Conservation (phyloP, 2,888 invertebrate species). For the Drosophila tanythrix region DNA sequence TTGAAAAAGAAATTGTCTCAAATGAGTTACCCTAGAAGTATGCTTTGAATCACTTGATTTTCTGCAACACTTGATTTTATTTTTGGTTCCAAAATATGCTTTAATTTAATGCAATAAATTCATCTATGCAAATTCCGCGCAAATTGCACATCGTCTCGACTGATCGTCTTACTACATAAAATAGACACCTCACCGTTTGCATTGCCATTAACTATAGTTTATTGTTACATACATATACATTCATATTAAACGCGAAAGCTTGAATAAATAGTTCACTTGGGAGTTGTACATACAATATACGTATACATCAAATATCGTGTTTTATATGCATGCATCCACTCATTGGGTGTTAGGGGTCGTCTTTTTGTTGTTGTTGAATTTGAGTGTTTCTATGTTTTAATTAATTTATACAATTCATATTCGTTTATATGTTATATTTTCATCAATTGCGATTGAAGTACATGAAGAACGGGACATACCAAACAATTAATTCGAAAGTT, state of each 20-base stretch:
- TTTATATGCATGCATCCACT: slow-evolving; percentile 9
- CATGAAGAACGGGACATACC: slow-evolving; percentile 21
- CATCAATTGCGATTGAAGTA: slow-evolving; percentile 30
- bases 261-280: slow-evolving; percentile 28
- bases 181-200: neutral
- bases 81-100: neutral
- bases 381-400: slow-evolving; percentile 20
- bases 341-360: slow-evolving; percentile 3
- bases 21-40: neutral
- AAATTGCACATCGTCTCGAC: neutral
- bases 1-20: neutral
- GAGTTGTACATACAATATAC: slow-evolving; percentile 12
- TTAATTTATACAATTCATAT: slow-evolving; percentile 44
- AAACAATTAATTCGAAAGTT: slow-evolving; percentile 10
- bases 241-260: slow-evolving; percentile 28
- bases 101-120: neutral
- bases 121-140: neutral
- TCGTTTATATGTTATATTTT: slow-evolving; percentile 29
- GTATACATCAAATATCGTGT: slow-evolving; percentile 12
- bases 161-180: neutral
- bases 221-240: slow-evolving; percentile 47
- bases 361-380: slow-evolving; percentile 16
- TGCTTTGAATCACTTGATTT: neutral
- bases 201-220: slow-evolving; percentile 44
- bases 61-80: neutral